Evolutionary conservation across 2,888 invertebrate genomes (phyloP), one percentile per base, ranked within the genome.

Genomic region (Agrotis segetum): DNA sequence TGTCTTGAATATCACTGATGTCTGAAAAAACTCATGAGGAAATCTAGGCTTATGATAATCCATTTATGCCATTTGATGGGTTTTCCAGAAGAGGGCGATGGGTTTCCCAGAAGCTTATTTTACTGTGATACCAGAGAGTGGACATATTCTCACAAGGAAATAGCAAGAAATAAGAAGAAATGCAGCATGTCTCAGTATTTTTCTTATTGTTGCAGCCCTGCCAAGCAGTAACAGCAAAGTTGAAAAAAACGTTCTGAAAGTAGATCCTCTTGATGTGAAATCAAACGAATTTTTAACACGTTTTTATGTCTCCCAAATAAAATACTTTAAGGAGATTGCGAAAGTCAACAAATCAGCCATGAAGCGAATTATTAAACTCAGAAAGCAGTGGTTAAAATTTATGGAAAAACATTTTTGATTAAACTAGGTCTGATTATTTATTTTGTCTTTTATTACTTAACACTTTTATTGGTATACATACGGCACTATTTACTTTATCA

Each of bases 311-410:
- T 46, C 58, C 1, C 72, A 73, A 21, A 2, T 14, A 3, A 67
- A 16, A 40, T 68, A 73, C 29, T 75, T 58, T 11, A 50, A 0
- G 7, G 34, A 73, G 1, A 34, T 73, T 4, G 7, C 46, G 14
- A 75, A 1, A 24, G 24, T 68, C 44, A 75, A 75, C 34, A 46
- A 40, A 9, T 17, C 2, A 19, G 46, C 72, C 17, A 50, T 73
- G 76, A 73, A 75, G 24, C 68, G 50, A 58, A 50, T 73, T 19
- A 17, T 19, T 14, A 75, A 58, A 46, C 46, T 73, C 13, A 46
- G 9, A 68, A 75, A 17, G 19, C 49, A 73, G 21, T 73, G 72
- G 72, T 16, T 67, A 13, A 58, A 24, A 24, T 58, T 50, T 58
- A 67, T 50, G 40, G 76, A 73, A 6, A 67, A 67, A 1, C 3